These are phyloP conservation scores for Cassiopea andromeda DNA, from an alignment of 30 jellyfish, hydroid and myxozoan species.

Conservation along the genomic window DNA sequence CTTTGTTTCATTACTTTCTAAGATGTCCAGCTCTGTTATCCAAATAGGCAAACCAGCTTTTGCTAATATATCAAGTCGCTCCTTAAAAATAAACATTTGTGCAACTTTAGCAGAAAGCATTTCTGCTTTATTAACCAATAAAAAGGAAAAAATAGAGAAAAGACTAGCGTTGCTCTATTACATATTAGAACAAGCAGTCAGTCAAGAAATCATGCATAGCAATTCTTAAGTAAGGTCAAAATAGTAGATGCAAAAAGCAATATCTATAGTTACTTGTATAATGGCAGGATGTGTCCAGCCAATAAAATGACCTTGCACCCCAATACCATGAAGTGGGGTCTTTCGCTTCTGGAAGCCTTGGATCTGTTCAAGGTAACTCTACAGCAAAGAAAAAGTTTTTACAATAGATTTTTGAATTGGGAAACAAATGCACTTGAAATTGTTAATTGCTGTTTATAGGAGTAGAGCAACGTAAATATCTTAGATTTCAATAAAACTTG, in stretches of 20 bases:
- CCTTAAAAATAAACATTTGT: slow-evolving; percentile 43
- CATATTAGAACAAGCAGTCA: too few relatives aligned
- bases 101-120: too few relatives aligned
- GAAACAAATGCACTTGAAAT: too few relatives aligned
- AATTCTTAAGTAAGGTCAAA: too few relatives aligned
- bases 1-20: slow-evolving; percentile 65
- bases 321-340: slow-evolving; percentile 77
- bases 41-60: slow-evolving; percentile 92
- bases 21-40: slow-evolving; percentile 91
- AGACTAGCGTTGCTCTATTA: too few relatives aligned
- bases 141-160: too few relatives aligned
- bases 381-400: neutral
- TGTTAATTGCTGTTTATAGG: too few relatives aligned
- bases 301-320: slow-evolving; percentile 90
- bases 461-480: too few relatives aligned
- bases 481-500: too few relatives aligned
- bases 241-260: too few relatives aligned
- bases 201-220: too few relatives aligned
- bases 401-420: neutral
- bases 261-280: slow-evolving; percentile 36
- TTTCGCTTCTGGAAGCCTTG: slow-evolving; percentile 55
- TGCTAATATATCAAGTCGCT: slow-evolving; percentile 81
- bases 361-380: slow-evolving; percentile 80
- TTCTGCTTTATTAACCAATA: too few relatives aligned
- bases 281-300: slow-evolving; percentile 90